Evolutionary conservation across 2,888 invertebrate genomes (phyloP).

Genomic region (Oscheius sp.): DNA sequence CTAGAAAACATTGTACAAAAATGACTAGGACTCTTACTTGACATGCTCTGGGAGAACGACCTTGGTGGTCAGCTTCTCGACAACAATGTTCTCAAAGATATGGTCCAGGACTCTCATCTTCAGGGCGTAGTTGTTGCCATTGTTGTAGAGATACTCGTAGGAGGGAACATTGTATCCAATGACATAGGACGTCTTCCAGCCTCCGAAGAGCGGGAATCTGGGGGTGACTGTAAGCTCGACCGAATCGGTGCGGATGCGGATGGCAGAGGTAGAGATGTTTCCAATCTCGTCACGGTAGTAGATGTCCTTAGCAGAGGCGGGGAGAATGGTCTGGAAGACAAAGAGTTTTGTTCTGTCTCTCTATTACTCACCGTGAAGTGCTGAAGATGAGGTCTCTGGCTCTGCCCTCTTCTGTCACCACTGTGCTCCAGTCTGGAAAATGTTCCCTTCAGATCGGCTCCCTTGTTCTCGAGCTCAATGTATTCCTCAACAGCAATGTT

Average conservation of each 20-base stretch:
- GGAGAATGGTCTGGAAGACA: slow-evolving; percentile 77
- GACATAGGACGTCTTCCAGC: slow-evolving; percentile 97
- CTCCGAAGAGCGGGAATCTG: slow-evolving; percentile 96
- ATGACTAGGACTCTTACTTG: slow-evolving; percentile 65
- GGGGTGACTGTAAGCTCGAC: slow-evolving; percentile 96
- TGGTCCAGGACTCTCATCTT: slow-evolving; percentile 96
- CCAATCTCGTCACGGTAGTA: slow-evolving; percentile 97
- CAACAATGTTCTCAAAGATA: slow-evolving; percentile 93
- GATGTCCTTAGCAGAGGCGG: slow-evolving; percentile 90
- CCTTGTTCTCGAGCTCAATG: slow-evolving; percentile 89
- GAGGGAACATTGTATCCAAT: slow-evolving; percentile 97
- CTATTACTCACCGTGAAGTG: slow-evolving; percentile 82
- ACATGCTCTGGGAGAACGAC: slow-evolving; percentile 94
- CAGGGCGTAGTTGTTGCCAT: slow-evolving; percentile 79
- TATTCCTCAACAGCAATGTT: slow-evolving; percentile 96
- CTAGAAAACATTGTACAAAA: slow-evolving; percentile 69
- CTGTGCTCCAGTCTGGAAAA: slow-evolving; percentile 97
- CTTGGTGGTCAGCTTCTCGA: slow-evolving; percentile 88
- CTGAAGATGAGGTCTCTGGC: slow-evolving; percentile 84
- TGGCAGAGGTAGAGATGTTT: slow-evolving; percentile 96
- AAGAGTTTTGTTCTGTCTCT: neutral
- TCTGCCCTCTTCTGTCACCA: slow-evolving; percentile 86
- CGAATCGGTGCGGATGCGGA: slow-evolving; percentile 87
- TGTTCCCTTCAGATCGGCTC: slow-evolving; percentile 85
- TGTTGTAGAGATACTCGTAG: slow-evolving; percentile 90